Percentiles rank a stretch among this genome's conserved stretches.
Conservation (phyloP, 2,888 invertebrate species). For the Tiphia femorata region DNA sequence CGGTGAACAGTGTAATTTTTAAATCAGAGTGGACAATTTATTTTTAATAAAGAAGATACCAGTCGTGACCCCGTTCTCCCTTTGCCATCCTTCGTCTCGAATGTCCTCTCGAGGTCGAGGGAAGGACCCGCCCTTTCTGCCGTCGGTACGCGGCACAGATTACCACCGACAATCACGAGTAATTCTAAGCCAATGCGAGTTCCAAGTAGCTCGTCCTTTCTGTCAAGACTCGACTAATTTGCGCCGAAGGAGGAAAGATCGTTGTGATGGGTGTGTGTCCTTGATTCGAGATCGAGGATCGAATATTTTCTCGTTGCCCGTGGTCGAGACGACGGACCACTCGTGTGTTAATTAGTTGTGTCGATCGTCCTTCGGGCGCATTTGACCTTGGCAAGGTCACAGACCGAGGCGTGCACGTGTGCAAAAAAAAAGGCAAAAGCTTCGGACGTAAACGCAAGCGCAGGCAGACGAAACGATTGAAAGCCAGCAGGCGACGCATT, state of each 20-base stretch:
- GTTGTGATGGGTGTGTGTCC: not conserved
- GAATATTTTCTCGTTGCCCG: not conserved
- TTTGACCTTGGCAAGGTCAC: constrained; percentile 40
- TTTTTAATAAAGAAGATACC: no score
- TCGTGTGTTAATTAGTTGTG: not conserved
- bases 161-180: no score
- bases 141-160: no score
- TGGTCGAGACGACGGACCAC: not conserved
- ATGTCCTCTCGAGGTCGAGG: no score
- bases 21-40: no score
- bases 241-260: not conserved
- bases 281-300: not conserved
- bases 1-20: no score
- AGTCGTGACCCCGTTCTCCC: no score
- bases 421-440: constrained; percentile 8
- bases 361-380: constrained; percentile 26
- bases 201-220: no score
- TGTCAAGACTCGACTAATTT: not conserved
- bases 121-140: no score
- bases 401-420: constrained; percentile 29
- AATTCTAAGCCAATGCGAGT: no score
- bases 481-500: no score
- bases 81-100: no score
- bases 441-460: constrained; percentile 25
- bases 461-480: constrained; percentile 29